A percentile compares a stretch with the other conserved stretches of the same genome.
These are phyloP conservation scores for Drosophila fungiperda DNA, from an alignment of 2,888 invertebrate species.

Conservation along the genomic window DNA sequence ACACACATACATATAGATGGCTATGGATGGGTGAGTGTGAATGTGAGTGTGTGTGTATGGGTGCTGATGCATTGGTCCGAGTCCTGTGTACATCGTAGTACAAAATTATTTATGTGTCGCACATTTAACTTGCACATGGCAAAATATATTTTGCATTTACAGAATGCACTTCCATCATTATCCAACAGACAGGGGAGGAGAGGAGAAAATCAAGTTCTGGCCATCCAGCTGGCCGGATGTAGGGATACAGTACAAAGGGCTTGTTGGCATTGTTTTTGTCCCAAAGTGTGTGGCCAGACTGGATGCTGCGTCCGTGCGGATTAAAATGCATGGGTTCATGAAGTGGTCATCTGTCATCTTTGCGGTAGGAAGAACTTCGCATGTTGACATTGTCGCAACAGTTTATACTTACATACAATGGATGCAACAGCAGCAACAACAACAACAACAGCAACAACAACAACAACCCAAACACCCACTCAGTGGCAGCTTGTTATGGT, in stretches of 20 bases:
- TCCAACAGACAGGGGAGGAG: conserved; percentile 41
- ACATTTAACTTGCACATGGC: conserved; percentile 78
- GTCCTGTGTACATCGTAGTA: conserved; percentile 41
- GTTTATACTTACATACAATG: conserved; percentile 66
- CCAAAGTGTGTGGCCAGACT: conserved; percentile 14
- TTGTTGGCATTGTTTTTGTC: conserved; percentile 54
- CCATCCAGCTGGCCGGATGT: conserved; percentile 45
- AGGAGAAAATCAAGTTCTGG: conserved; percentile 20
- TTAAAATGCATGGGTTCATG: conserved; percentile 81
- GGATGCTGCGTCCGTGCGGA: conserved; percentile 55
- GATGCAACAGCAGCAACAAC: conserved; percentile 20
- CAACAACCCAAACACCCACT: conserved; percentile 13
- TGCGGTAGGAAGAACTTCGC: conserved; percentile 79
- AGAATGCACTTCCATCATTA: conserved; percentile 79
- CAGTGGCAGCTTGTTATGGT: conserved; percentile 57
- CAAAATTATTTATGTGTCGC: conserved; percentile 78
- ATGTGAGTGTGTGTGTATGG: conserved; percentile 14
- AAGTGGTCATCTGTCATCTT: conserved; percentile 81
- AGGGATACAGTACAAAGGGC: conserved; percentile 36
- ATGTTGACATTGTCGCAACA: conserved; percentile 80
- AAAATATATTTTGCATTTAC: conserved; percentile 79
- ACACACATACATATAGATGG: conserved; percentile 4
- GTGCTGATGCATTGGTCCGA: conserved; percentile 64
- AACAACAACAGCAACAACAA: conserved; percentile 18
- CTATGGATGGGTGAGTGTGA: conserved; percentile 8